A percentile compares a stretch with the other conserved stretches of the same genome.
These are phyloP conservation scores for Limosa lapponica DNA, from an alignment of 2,797 vertebrate genomes.

Conservation along the genomic window DNA sequence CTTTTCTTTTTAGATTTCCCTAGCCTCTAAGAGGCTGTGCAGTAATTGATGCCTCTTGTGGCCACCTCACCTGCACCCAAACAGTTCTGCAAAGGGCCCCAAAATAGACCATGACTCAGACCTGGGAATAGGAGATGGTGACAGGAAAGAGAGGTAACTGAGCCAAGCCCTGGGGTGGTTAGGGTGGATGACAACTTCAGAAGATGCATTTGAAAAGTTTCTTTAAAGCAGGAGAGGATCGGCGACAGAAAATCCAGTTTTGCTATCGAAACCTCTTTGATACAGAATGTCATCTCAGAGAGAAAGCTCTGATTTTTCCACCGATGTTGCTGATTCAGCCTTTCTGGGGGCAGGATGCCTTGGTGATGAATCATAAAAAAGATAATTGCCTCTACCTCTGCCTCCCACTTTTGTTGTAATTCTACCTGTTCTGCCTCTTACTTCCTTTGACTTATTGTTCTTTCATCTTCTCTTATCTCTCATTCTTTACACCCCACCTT, in stretches of 20 bases:
- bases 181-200: background rate
- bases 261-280: background rate
- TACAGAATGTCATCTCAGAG: background rate
- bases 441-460: background rate
- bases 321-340: conserved; percentile 16
- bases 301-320: background rate
- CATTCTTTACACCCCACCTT: background rate
- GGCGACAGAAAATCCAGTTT: background rate
- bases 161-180: background rate
- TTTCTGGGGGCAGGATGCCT: conserved; percentile 5
- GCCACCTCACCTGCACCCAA: conserved; percentile 32
- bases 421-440: background rate
- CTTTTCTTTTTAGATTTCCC: conserved; percentile 28
- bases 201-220: background rate
- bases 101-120: conserved; percentile 38
- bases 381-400: background rate
- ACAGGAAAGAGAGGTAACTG: background rate
- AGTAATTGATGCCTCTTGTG: conserved; percentile 38
- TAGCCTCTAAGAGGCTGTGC: conserved; percentile 6
- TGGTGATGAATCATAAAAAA: conserved; percentile 12
- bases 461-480: background rate
- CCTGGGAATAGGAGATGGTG: background rate
- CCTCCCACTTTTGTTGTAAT: background rate
- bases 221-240: background rate
- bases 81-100: background rate